These are phyloP conservation scores for Pangasius mekongensis DNA, from an alignment of 2,797 vertebrate species.

Conservation along the genomic window DNA sequence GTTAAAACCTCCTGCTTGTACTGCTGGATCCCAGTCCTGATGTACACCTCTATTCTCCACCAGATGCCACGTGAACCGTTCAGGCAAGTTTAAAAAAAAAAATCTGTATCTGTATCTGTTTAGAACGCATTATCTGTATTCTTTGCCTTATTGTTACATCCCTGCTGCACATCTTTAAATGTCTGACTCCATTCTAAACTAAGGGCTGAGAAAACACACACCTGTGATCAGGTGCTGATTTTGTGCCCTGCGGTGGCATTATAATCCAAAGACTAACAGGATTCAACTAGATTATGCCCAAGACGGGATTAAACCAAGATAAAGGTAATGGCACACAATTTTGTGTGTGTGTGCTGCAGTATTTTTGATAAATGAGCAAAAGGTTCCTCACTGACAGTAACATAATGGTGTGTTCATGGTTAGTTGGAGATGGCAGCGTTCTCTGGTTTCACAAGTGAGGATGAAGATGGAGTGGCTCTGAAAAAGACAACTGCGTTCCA, in stretches of 20 bases:
- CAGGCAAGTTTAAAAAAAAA: neutral
- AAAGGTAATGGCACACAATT: neutral
- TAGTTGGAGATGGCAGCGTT: conserved; percentile 24
- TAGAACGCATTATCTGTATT: neutral
- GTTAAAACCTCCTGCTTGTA: neutral
- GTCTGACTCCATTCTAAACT: neutral
- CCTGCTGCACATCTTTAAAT: neutral
- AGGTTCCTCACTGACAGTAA: conserved; percentile 35
- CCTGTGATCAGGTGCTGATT: neutral
- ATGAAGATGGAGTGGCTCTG: neutral
- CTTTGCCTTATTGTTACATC: neutral
- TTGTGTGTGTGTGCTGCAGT: neutral
- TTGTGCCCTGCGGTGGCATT: neutral
- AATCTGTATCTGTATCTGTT: neutral
- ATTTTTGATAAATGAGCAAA: conserved; percentile 43
- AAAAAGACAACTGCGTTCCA: neutral
- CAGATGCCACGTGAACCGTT: neutral
- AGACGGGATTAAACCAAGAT: neutral
- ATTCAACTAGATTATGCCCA: neutral
- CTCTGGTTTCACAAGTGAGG: conserved; percentile 14
- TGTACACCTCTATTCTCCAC: neutral
- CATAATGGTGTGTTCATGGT: conserved; percentile 46
- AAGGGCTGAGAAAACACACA: neutral
- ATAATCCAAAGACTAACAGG: neutral
- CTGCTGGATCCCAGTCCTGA: neutral